Evolutionary conservation across 2,113 vertebrate genomes (phyloP), one percentile per base, ranked within the genome.

Genomic region (Corythornis vintsioides): DNA sequence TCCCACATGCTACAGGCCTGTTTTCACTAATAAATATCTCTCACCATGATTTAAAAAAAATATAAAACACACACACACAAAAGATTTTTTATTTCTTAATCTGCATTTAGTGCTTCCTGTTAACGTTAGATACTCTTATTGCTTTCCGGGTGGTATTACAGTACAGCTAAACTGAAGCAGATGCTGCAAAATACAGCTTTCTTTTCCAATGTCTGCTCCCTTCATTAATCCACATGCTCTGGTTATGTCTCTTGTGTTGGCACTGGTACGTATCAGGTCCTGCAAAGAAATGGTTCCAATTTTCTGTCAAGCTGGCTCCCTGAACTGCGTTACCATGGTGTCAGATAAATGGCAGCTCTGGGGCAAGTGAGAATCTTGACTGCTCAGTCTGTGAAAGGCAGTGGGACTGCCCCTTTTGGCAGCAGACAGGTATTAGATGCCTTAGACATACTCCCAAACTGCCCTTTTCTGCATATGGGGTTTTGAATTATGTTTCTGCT

Each of bases 61-160:
- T 21, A 48, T 5, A 21, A 57, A 31, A 43, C 4, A 29, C 42
- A 31, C 11, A 40, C 11, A 33, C 10, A 48, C 20, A 48, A 21
- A 48, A 10, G 50, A 87, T 91, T 91, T 69, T 72, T 59, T 48
- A 59, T 89, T 91, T 95, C 18, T 63, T 89, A 72, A 61, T 76
- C 45, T 61, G 28, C 59, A 76, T 75, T 87, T 76, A 53, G 63
- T 57, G 50, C 88, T 82, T 69, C 43, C 43, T 25, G 56, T 74
- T 82, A 77, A 33, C 33, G 33, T 88, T 76, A 70, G 48, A 65
- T 35, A 28, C 35, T 61, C 47, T 67, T 33, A 33, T 3, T 81
- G 21, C 66, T 92, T 78, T 19, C 57, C 66, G 33, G 8, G 19
- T 55, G 47, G 21, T 45, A 26, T 66, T 47, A 71, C 15, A 42